phyloP scores from a whole-genome alignment of 2,888 invertebrate genomes.

The Flexamia atlantica region DNA sequence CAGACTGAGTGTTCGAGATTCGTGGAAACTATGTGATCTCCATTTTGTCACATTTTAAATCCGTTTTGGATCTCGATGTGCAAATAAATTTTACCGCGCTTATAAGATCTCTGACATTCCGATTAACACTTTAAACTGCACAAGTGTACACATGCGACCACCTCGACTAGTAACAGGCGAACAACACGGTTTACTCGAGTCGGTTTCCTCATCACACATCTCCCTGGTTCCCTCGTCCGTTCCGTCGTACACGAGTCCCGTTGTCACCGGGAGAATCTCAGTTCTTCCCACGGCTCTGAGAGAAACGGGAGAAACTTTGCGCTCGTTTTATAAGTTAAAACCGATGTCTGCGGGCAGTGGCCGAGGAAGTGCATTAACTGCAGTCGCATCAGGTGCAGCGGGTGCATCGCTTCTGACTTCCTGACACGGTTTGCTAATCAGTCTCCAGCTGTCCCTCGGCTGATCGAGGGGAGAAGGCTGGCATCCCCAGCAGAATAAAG shows the following conservation, averaged over 20 bases:
- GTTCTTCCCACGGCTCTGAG: constrained; percentile 40
- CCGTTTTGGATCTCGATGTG: too few species aligned
- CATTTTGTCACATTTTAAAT: too few species aligned
- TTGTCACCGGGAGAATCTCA: background rate
- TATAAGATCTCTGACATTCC: too few species aligned
- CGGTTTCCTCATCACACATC: too few species aligned
- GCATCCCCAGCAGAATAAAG: too few species aligned
- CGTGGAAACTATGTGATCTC: too few species aligned
- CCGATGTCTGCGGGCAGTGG: constrained; percentile 9
- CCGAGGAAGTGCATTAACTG: constrained; percentile 38
- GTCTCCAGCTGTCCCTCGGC: background rate
- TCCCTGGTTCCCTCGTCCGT: background rate
- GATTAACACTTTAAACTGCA: too few species aligned
- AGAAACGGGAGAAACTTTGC: constrained; percentile 50
- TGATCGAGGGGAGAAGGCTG: background rate
- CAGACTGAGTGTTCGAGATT: too few species aligned
- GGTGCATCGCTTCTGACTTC: constrained; percentile 38
- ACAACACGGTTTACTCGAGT: too few species aligned
- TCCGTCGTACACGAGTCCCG: background rate
- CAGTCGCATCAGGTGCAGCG: background rate
- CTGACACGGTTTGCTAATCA: constrained; percentile 55
- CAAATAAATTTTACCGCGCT: too few species aligned
- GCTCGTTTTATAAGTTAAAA: constrained; percentile 48
- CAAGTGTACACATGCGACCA: too few species aligned
- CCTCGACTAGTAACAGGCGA: too few species aligned